phyloP scores from a whole-genome alignment of 2,797 vertebrate species.

The Austrolebias charrua region DNA sequence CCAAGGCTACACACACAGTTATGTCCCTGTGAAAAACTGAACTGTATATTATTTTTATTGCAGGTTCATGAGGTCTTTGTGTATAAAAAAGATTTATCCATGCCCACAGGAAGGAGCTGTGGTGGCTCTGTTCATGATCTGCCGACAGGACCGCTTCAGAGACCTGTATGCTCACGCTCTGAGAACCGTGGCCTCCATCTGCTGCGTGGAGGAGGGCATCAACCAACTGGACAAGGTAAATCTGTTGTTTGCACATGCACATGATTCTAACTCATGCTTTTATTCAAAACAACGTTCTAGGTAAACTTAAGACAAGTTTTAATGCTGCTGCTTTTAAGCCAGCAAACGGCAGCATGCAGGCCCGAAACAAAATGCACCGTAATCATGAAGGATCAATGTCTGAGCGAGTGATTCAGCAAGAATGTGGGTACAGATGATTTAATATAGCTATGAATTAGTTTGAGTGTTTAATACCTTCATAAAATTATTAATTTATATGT shows the following conservation, averaged over 20 bases:
- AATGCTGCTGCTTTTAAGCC: no score
- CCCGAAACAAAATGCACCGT: background rate
- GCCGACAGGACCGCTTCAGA: conserved; percentile 90
- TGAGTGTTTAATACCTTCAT: background rate
- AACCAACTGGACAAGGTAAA: conserved; percentile 92
- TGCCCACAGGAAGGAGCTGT: conserved; percentile 89
- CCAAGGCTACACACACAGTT: no score
- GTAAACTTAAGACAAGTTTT: no score
- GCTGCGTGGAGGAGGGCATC: conserved; percentile 94
- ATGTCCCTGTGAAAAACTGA: no score
- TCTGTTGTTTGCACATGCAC: background rate
- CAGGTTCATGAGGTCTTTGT: no score
- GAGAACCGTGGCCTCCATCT: conserved; percentile 91
- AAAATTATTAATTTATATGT: no score
- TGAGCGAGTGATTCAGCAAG: no score
- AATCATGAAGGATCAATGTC: no score
- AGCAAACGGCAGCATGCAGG: no score
- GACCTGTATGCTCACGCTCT: conserved; percentile 88
- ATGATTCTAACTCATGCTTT: background rate
- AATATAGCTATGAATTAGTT: background rate
- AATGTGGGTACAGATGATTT: background rate
- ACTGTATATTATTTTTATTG: no score
- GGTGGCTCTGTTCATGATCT: conserved; percentile 90
- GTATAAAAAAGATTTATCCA: background rate
- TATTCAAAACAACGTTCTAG: no score